phyloP scores from a whole-genome alignment of 2,113 vertebrate species.

The Sminthopsis crassicaudata region DNA sequence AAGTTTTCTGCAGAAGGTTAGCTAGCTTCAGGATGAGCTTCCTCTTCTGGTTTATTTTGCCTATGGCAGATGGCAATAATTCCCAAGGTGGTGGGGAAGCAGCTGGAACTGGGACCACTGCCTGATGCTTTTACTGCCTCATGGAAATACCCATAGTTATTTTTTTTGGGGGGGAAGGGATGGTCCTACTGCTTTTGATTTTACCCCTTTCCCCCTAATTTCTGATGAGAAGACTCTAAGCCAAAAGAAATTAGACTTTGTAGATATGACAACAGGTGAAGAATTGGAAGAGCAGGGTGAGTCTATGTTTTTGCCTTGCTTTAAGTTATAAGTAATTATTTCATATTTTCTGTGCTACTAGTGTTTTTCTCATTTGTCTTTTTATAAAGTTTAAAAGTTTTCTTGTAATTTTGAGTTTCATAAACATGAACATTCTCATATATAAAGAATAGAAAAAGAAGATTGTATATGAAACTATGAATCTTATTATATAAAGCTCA shows the following conservation, averaged over 20 bases:
- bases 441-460: background rate
- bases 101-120: constrained; percentile 62
- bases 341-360: background rate
- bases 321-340: background rate
- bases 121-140: constrained; percentile 64
- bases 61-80: constrained; percentile 74
- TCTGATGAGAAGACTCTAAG: background rate
- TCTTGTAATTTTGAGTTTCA: background rate
- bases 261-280: background rate
- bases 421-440: background rate
- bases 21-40: background rate
- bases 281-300: background rate
- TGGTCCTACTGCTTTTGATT: background rate
- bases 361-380: background rate
- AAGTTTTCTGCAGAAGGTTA: constrained; percentile 16
- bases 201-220: background rate
- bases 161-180: background rate
- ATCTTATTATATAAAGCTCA: background rate
- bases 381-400: background rate
- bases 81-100: constrained; percentile 55
- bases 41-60: constrained; percentile 11
- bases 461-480: background rate
- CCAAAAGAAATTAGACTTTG: background rate
- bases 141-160: constrained; percentile 48
- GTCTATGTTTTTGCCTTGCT: background rate